Evolutionary conservation across 1,140 invertebrate species (phyloP).

Genomic region (Pteromalus puparum): DNA sequence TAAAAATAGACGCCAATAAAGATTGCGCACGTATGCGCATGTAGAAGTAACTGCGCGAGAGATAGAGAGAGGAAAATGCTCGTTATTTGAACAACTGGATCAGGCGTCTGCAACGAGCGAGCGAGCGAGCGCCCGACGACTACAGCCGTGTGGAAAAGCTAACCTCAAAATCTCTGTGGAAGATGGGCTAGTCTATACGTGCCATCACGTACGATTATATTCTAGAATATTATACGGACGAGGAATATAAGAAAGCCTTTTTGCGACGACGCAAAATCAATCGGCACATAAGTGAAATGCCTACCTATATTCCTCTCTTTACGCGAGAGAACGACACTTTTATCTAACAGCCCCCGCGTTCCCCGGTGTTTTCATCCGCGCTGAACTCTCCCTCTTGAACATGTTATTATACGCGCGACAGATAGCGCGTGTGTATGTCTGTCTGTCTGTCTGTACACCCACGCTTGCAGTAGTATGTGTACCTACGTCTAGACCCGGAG

Average conservation of each 20-base stretch:
- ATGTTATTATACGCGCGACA: background rate
- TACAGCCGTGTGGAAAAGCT: slow-evolving; percentile 19
- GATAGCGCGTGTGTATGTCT: background rate
- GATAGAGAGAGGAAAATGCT: background rate
- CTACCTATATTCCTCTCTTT: background rate
- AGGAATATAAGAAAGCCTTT: too few species aligned
- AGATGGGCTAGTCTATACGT: background rate
- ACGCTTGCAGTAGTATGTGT: too few species aligned
- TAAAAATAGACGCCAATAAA: slow-evolving; percentile 37
- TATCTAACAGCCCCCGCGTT: too few species aligned
- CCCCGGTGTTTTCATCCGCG: too few species aligned
- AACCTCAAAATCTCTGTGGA: slow-evolving; percentile 9
- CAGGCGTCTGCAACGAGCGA: background rate
- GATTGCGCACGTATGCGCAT: slow-evolving; percentile 15
- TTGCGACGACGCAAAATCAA: too few species aligned
- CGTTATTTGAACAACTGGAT: background rate
- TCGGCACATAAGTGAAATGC: background rate
- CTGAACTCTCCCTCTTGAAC: background rate
- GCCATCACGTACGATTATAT: background rate
- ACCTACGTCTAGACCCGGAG: background rate
- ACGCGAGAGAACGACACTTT: too few species aligned
- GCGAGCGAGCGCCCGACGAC: too few species aligned
- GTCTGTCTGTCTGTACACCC: too few species aligned
- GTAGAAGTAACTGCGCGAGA: too few species aligned
- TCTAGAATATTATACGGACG: too few species aligned